Evolutionary conservation across 1,140 invertebrate genomes (phyloP).

Genomic region (Zaprionus vittiger): DNA sequence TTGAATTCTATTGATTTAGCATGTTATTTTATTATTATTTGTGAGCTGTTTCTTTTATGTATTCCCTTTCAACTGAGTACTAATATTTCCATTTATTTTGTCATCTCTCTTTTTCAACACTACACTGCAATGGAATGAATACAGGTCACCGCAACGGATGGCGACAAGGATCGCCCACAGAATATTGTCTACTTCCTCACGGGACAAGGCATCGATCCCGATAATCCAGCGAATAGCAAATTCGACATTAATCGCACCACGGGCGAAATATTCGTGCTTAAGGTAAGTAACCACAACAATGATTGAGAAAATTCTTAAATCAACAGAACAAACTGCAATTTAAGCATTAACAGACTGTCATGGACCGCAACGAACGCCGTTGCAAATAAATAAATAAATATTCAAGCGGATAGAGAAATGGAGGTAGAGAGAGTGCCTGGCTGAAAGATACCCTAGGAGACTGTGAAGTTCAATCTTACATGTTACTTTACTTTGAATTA

Average conservation of each 20-base stretch:
- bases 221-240: slow-evolving; percentile 97
- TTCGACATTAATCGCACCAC: slow-evolving; percentile 98
- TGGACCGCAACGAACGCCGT: slow-evolving; percentile 32
- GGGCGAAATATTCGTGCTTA: slow-evolving; percentile 96
- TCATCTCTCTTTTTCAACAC: background rate
- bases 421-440: background rate
- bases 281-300: slow-evolving; percentile 87
- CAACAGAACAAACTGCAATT: slow-evolving; percentile 38
- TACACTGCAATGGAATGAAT: slow-evolving; percentile 23
- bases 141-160: slow-evolving; percentile 97
- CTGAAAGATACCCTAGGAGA: background rate
- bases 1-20: slow-evolving; percentile 4
- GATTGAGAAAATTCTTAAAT: slow-evolving; percentile 24
- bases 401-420: slow-evolving; percentile 8
- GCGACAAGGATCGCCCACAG: slow-evolving; percentile 96
- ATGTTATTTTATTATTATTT: background rate
- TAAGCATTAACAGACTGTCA: slow-evolving; percentile 70
- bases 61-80: background rate
- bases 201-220: slow-evolving; percentile 97
- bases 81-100: slow-evolving; percentile 18
- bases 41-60: background rate
- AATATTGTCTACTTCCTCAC: slow-evolving; percentile 99
- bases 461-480: fast-evolving
- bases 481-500: no score
- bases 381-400: slow-evolving; percentile 44